Conservation (phyloP, 1,140 invertebrate genomes). For the Saccostrea echinata region DNA sequence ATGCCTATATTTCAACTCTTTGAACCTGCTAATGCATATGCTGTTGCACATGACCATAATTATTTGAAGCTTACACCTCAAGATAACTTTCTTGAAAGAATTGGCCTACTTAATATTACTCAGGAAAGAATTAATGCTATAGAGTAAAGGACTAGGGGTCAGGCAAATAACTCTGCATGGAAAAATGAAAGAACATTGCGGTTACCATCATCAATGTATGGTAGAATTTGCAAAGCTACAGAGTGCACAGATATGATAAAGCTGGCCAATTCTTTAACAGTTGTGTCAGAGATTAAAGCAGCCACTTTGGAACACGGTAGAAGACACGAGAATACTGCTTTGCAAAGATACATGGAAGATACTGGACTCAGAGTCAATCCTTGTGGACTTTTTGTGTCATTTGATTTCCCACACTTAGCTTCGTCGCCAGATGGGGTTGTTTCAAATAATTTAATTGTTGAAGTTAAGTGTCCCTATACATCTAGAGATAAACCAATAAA, state of each 20-base stretch:
- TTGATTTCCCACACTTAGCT: slow-evolving; percentile 52
- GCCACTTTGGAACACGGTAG: slow-evolving; percentile 54
- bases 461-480: slow-evolving; percentile 61
- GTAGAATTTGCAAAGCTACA: slow-evolving; percentile 61
- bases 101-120: slow-evolving; percentile 50
- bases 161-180: slow-evolving; percentile 56
- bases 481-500: slow-evolving; percentile 49
- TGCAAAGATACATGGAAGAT: slow-evolving; percentile 43
- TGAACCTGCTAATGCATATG: slow-evolving; percentile 52
- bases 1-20: slow-evolving; percentile 54
- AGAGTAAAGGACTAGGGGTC: slow-evolving; percentile 56
- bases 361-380: slow-evolving; percentile 38
- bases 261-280: slow-evolving; percentile 48
- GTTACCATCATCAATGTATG: slow-evolving; percentile 62
- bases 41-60: slow-evolving; percentile 52
- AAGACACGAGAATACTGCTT: slow-evolving; percentile 60
- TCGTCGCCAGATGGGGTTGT: slow-evolving; percentile 62
- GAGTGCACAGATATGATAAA: slow-evolving; percentile 55
- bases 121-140: slow-evolving; percentile 43
- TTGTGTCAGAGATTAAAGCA: slow-evolving; percentile 21
- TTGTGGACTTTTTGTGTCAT: slow-evolving; percentile 53
- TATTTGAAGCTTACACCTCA: slow-evolving; percentile 30
- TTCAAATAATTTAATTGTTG: slow-evolving; percentile 48
- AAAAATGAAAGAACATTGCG: slow-evolving; percentile 56
- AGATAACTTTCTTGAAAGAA: slow-evolving; percentile 34